Evolutionary conservation across 2,113 vertebrate species (phyloP).

Genomic region (Pteronura brasiliensis): DNA sequence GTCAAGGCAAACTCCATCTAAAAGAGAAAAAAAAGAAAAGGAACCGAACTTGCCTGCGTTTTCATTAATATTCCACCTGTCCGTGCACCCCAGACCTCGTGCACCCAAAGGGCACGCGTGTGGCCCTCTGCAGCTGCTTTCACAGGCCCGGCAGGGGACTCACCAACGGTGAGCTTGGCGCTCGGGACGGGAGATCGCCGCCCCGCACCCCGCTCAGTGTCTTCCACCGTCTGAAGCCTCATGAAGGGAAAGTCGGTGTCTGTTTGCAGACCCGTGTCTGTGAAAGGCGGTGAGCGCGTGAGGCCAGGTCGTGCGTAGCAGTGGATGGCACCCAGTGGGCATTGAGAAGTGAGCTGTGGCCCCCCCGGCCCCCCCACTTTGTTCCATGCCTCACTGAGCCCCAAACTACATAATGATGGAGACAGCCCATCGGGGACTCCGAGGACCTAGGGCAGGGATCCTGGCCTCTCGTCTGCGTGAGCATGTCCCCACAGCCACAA

Average conservation of each 20-base stretch:
- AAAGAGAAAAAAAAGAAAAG: background rate
- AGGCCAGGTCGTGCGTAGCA: fast-evolving
- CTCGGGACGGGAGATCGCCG: background rate
- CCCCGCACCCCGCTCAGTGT: too few relatives aligned
- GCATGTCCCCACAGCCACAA: background rate
- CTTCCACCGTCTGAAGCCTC: background rate
- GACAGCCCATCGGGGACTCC: too few relatives aligned
- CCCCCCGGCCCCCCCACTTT: fast-evolving
- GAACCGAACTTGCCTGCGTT: background rate
- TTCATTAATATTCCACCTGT: fast-evolving
- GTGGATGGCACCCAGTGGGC: fast-evolving
- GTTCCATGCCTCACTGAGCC: background rate
- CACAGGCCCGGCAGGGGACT: fast-evolving
- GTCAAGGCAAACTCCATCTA: background rate
- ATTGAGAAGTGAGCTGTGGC: fast-evolving
- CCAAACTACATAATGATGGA: background rate
- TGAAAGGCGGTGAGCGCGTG: fast-evolving
- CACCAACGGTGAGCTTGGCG: fast-evolving
- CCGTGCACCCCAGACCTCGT: fast-evolving
- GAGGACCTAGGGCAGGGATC: background rate
- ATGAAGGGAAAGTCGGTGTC: fast-evolving
- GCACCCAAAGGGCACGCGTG: fast-evolving
- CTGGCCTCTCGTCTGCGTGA: fast-evolving
- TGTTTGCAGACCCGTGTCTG: fast-evolving
- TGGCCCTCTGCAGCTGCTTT: fast-evolving